Conservation (phyloP, 2,113 vertebrate species). For the Girardinichthys multiradiatus region DNA sequence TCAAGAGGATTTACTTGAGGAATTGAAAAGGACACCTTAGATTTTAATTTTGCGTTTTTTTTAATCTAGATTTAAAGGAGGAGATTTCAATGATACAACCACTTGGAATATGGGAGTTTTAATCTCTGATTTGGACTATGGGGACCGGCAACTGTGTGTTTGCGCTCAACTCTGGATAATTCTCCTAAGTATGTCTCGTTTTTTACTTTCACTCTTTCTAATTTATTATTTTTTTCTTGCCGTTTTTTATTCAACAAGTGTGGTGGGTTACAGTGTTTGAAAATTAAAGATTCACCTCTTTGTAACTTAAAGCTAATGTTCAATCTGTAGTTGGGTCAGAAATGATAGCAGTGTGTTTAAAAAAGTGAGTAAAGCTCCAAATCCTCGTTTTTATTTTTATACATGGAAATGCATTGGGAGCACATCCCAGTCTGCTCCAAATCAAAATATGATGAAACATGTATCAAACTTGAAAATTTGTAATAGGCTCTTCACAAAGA, state of each 20-base stretch:
- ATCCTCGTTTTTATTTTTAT: no score
- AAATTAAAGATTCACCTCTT: background rate
- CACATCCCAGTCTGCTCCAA: background rate
- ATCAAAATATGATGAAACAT: background rate
- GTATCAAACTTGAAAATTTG: background rate
- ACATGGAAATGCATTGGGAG: background rate
- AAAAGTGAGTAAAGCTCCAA: background rate
- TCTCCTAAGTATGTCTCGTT: constrained; percentile 79
- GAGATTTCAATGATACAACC: constrained; percentile 67
- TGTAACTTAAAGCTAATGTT: background rate
- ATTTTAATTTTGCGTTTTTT: background rate
- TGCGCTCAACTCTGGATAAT: constrained; percentile 69
- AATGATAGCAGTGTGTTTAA: background rate
- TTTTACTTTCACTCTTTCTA: constrained; percentile 27
- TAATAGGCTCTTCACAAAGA: no score
- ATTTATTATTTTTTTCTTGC: constrained; percentile 14
- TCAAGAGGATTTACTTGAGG: constrained; percentile 32
- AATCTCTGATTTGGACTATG: constrained; percentile 68
- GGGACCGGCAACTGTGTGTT: constrained; percentile 64
- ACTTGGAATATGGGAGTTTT: constrained; percentile 83
- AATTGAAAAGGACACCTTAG: constrained; percentile 21
- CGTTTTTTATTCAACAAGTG: constrained; percentile 22
- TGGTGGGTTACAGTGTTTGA: background rate
- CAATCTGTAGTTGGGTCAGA: background rate
- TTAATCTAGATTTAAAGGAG: constrained; percentile 46